Percentiles rank a stretch among this genome's conserved stretches.
These are phyloP conservation scores for Gracilinanus agilis DNA, from an alignment of 2,113 vertebrate species.

Conservation along the genomic window DNA sequence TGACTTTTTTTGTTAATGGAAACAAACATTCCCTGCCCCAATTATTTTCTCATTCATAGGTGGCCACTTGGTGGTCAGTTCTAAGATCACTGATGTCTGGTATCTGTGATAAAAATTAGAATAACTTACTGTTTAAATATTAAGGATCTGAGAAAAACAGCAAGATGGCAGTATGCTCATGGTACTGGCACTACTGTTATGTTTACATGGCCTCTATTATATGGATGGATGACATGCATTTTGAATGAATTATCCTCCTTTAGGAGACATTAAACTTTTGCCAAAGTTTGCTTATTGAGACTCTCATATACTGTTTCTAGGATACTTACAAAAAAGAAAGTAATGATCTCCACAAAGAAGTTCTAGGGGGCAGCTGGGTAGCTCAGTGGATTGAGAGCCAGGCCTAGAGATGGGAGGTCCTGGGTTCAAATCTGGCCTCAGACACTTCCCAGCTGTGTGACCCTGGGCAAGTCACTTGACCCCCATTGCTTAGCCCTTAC, in stretches of 20 bases:
- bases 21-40: background rate
- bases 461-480: too few relatives aligned
- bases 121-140: background rate
- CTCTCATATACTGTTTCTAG: background rate
- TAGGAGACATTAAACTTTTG: background rate
- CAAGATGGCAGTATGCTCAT: background rate
- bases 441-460: too few relatives aligned
- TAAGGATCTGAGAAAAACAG: background rate
- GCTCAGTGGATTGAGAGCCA: too few relatives aligned
- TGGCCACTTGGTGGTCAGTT: background rate
- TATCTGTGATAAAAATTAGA: background rate
- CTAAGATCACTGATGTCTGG: background rate
- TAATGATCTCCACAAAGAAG: background rate
- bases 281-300: background rate
- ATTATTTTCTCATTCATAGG: background rate
- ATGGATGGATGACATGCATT: background rate
- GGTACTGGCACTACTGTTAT: background rate
- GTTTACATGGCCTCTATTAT: background rate
- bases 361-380: too few relatives aligned
- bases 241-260: background rate
- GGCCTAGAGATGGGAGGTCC: too few relatives aligned
- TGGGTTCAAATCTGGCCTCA: too few relatives aligned
- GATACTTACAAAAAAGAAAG: background rate
- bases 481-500: too few relatives aligned
- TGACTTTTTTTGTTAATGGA: background rate